phyloP scores from a whole-genome alignment of 2,113 vertebrate genomes.

The Hyperoodon ampullatus region DNA sequence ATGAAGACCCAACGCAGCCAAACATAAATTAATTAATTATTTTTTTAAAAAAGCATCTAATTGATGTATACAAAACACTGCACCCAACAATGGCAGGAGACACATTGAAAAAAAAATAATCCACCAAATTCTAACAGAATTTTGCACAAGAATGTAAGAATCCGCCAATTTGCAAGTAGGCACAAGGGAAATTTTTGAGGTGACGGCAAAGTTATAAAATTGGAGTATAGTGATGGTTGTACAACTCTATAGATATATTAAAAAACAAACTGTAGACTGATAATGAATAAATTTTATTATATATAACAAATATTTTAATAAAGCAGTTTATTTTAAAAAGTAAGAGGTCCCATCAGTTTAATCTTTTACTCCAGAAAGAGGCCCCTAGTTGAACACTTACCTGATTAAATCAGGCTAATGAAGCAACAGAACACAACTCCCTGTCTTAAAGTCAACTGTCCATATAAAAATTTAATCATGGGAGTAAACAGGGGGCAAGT shows the following conservation, averaged over 20 bases:
- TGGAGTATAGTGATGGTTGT: not conserved
- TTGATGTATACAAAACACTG: too few relatives aligned
- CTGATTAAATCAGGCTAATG: not conserved
- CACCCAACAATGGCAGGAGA: too few relatives aligned
- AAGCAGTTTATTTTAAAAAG: not conserved
- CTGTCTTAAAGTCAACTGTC: slow-evolving; percentile 1
- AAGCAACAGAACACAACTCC: not conserved
- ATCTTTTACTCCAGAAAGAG: not conserved
- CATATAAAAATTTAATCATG: not conserved
- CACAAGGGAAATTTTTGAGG: not conserved
- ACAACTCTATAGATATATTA: not conserved
- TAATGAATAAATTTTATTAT: not conserved
- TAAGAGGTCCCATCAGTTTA: not conserved
- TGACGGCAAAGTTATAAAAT: not conserved
- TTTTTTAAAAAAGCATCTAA: too few relatives aligned
- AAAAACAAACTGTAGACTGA: not conserved
- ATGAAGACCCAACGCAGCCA: too few relatives aligned
- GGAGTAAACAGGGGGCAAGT: not conserved
- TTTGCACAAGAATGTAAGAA: not conserved
- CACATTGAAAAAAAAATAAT: not conserved
- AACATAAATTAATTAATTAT: too few relatives aligned
- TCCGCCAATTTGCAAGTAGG: not conserved
- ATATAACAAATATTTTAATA: not conserved
- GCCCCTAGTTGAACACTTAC: not conserved
- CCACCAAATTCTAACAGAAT: not conserved